A percentile compares a stretch with the other conserved stretches of the same genome.
phyloP scores from a whole-genome alignment of 2,888 invertebrate species.

The Erebia epiphron region DNA sequence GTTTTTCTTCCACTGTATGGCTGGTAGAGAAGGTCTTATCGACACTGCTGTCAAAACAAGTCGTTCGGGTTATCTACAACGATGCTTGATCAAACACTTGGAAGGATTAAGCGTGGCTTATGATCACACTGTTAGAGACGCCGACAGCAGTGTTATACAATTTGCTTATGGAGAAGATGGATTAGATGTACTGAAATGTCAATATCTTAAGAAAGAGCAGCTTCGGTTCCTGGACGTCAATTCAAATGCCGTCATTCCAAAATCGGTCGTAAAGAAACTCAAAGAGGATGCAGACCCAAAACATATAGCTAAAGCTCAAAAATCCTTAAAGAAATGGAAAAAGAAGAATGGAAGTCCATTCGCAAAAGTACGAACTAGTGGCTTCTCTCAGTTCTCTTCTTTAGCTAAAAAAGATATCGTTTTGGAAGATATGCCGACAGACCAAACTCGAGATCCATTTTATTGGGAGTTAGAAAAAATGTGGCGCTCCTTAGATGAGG shows the following conservation, averaged over 20 bases:
- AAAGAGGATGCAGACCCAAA: slow-evolving; percentile 80
- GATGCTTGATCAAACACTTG: slow-evolving; percentile 98
- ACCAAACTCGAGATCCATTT: slow-evolving; percentile 83
- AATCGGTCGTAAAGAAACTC: slow-evolving; percentile 81
- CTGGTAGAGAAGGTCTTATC: slow-evolving; percentile 98
- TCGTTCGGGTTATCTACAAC: slow-evolving; percentile 97
- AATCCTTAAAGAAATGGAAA: slow-evolving; percentile 85
- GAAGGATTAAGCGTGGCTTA: slow-evolving; percentile 97
- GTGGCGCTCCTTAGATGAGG: slow-evolving; percentile 85
- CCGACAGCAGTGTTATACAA: slow-evolving; percentile 96
- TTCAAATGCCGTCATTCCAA: slow-evolving; percentile 84
- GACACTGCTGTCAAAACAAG: slow-evolving; percentile 99
- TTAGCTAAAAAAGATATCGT: slow-evolving; percentile 75
- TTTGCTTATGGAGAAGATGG: slow-evolving; percentile 97
- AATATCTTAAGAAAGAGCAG: slow-evolving; percentile 90
- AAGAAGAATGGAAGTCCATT: slow-evolving; percentile 77
- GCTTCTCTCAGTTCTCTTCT: slow-evolving; percentile 84
- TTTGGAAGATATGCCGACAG: slow-evolving; percentile 69
- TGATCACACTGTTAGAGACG: slow-evolving; percentile 97
- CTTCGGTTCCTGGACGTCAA: slow-evolving; percentile 93
- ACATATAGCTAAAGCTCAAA: slow-evolving; percentile 79
- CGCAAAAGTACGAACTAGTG: slow-evolving; percentile 74
- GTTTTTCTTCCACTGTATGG: slow-evolving; percentile 99
- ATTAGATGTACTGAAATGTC: slow-evolving; percentile 93
- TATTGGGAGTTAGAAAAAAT: slow-evolving; percentile 84